Conservation (phyloP, 1,140 invertebrate species). For the Drosophila ercepeae region DNA sequence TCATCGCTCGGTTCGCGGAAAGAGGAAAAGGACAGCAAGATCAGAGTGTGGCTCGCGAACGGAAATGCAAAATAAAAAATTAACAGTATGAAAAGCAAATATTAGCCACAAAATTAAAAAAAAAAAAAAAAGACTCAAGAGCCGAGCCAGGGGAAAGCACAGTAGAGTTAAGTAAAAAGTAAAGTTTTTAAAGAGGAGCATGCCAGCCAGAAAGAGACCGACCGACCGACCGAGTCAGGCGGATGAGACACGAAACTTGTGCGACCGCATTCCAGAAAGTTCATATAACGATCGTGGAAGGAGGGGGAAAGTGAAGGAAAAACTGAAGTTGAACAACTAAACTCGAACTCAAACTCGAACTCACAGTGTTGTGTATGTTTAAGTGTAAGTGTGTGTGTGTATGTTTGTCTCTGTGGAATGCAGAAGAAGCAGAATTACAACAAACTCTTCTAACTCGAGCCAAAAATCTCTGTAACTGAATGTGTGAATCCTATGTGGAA, state of each 20-base stretch:
- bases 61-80: slow-evolving; percentile 16
- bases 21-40: not conserved
- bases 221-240: slow-evolving; percentile 6
- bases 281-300: slow-evolving; percentile 64
- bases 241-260: slow-evolving; percentile 58
- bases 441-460: not conserved
- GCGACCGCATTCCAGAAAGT: slow-evolving; percentile 80
- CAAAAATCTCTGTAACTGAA: not conserved
- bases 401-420: slow-evolving; percentile 59
- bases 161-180: slow-evolving; percentile 7
- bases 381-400: slow-evolving; percentile 51
- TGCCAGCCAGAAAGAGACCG: slow-evolving; percentile 1
- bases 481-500: not conserved
- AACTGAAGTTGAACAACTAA: slow-evolving; percentile 69
- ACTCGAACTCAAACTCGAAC: slow-evolving; percentile 42
- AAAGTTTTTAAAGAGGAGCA: not conserved
- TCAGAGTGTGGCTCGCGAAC: not conserved
- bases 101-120: slow-evolving; percentile 2
- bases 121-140: not conserved
- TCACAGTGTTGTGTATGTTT: slow-evolving; percentile 30
- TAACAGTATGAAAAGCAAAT: slow-evolving; percentile 44
- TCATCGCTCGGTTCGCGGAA: not conserved
- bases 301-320: slow-evolving; percentile 38
- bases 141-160: not conserved
- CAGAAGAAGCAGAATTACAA: slow-evolving; percentile 49